Evolutionary conservation across 2,113 vertebrate genomes (phyloP).

Genomic region (Hippolais icterina): DNA sequence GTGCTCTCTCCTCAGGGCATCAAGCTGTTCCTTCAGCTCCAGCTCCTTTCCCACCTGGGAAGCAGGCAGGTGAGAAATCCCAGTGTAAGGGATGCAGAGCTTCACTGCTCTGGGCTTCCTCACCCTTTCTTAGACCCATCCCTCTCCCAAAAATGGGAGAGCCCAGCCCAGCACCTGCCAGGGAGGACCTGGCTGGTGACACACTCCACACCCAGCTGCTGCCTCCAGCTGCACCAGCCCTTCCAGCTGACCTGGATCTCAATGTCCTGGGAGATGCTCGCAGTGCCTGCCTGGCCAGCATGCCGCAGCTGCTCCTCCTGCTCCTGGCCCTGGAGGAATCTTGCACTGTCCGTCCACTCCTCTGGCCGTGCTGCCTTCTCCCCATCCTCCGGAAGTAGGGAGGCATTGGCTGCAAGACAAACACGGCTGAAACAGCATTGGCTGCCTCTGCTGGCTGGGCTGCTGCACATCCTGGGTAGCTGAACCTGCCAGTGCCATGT

Average conservation of each 20-base stretch:
- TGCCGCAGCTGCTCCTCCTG: constrained; percentile 21
- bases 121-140: background rate
- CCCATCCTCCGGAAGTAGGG: background rate
- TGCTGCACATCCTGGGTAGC: background rate
- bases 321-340: constrained; percentile 41
- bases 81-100: background rate
- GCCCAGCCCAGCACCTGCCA: background rate
- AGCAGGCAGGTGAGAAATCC: background rate
- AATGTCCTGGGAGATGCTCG: background rate
- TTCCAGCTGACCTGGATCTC: background rate
- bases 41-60: constrained; percentile 78
- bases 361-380: background rate
- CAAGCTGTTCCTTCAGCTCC: constrained; percentile 70
- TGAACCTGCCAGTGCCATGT: fast-evolving
- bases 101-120: background rate
- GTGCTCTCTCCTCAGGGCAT: constrained; percentile 65
- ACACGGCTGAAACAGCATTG: fast-evolving
- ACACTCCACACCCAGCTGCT: fast-evolving
- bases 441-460: background rate
- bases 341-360: background rate
- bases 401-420: background rate
- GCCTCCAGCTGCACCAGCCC: background rate
- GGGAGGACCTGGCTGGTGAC: background rate
- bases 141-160: background rate
- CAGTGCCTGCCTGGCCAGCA: background rate